Percentiles rank a stretch among this genome's conserved stretches.
Conservation (phyloP, 2,113 vertebrate genomes). For the Greenwoodochromis staneri region DNA sequence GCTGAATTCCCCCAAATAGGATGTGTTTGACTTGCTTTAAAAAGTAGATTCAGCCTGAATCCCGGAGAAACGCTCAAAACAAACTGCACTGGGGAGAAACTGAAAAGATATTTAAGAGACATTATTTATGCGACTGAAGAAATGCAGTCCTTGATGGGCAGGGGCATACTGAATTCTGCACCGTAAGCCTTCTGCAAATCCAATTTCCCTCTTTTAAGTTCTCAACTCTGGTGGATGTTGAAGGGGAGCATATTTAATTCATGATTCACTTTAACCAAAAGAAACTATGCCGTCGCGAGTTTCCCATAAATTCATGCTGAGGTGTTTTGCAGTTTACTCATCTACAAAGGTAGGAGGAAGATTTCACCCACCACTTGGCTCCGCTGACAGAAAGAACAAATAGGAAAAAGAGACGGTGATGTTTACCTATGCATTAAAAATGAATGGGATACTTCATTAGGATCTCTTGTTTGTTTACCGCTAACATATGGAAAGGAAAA, state of each 20-base stretch:
- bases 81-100: neutral
- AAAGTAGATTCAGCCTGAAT: neutral
- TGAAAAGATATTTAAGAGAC: neutral
- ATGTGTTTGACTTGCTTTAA: neutral
- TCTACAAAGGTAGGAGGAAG: slow-evolving; percentile 24
- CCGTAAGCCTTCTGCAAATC: slow-evolving; percentile 35
- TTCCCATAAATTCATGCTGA: slow-evolving; percentile 24
- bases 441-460: slow-evolving; percentile 50
- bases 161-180: slow-evolving; percentile 6
- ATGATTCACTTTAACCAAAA: slow-evolving; percentile 45
- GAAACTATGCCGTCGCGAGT: slow-evolving; percentile 19
- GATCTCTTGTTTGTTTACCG: slow-evolving; percentile 31
- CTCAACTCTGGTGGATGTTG: slow-evolving; percentile 11
- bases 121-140: slow-evolving; percentile 2
- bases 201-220: slow-evolving; percentile 47
- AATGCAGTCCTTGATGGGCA: neutral
- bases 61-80: neutral
- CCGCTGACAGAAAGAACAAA: slow-evolving; percentile 28
- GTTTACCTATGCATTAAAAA: slow-evolving; percentile 37
- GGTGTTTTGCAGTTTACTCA: slow-evolving; percentile 16
- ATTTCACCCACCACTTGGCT: slow-evolving; percentile 3
- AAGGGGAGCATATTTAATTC: slow-evolving; percentile 53
- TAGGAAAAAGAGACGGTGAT: slow-evolving; percentile 35
- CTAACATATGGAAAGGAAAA: slow-evolving; percentile 48
- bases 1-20: neutral